Percentiles rank a stretch among this genome's conserved stretches.
Conservation (phyloP, 2,113 vertebrate species). For the Lanius ludovicianus region DNA sequence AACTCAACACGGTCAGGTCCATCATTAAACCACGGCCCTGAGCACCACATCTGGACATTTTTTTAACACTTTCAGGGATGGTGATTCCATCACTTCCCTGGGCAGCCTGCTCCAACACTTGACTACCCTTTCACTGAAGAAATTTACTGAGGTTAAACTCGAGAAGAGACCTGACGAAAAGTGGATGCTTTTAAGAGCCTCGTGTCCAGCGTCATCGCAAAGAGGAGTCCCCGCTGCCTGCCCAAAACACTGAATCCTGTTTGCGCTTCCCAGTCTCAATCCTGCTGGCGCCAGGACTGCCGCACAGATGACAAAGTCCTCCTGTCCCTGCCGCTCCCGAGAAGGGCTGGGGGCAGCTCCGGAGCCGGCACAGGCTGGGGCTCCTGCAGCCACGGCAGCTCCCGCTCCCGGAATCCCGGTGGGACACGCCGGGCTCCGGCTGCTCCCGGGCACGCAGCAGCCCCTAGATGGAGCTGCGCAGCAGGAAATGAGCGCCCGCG, state of each 20-base stretch:
- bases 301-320: too few species aligned
- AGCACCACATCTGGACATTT: neutral
- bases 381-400: accelerated
- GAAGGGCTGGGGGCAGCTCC: neutral
- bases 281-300: neutral
- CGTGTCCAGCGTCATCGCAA: accelerated
- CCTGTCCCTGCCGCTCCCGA: neutral
- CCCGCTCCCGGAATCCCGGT: too few species aligned
- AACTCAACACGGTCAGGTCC: neutral
- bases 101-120: neutral
- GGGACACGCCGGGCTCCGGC: neutral
- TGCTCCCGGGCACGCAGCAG: neutral
- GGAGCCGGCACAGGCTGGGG: accelerated
- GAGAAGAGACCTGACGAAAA: neutral
- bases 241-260: neutral
- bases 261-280: neutral
- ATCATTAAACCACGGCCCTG: neutral
- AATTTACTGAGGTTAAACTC: neutral
- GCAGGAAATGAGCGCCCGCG: neutral
- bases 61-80: neutral
- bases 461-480: conserved; percentile 58
- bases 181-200: neutral
- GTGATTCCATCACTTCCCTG: neutral
- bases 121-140: neutral
- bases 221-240: neutral